Evolutionary conservation across 2,888 invertebrate genomes (phyloP).

Genomic region (Phasia obesa): DNA sequence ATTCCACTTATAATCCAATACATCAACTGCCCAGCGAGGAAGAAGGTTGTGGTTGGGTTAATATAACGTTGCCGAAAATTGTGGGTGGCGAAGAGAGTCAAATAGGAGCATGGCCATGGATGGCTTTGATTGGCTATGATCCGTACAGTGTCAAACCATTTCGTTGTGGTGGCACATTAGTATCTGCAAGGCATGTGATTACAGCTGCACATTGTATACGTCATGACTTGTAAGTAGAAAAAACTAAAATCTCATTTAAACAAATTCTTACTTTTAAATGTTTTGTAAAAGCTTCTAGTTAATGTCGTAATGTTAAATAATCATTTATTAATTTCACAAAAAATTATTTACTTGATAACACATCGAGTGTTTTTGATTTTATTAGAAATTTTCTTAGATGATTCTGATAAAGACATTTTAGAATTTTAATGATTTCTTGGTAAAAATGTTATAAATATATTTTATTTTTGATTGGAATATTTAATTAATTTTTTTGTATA

Average conservation of each 20-base stretch:
- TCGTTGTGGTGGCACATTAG: slow-evolving; percentile 82
- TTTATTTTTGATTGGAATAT: slow-evolving; percentile 19
- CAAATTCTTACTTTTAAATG: not conserved
- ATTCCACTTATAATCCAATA: slow-evolving; percentile 18
- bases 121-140: slow-evolving; percentile 87
- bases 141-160: slow-evolving; percentile 77
- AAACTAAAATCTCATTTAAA: not conserved
- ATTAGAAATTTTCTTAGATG: not conserved
- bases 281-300: not conserved
- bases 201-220: slow-evolving; percentile 83
- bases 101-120: slow-evolving; percentile 90
- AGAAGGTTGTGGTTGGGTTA: slow-evolving; percentile 85
- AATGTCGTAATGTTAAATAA: no score
- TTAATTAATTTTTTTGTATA: slow-evolving; percentile 5
- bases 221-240: slow-evolving; percentile 75
- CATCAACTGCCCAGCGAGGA: slow-evolving; percentile 76
- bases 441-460: not conserved
- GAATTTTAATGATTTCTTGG: slow-evolving; percentile 36
- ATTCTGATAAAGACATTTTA: not conserved
- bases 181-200: slow-evolving; percentile 84
- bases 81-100: slow-evolving; percentile 88
- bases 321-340: no score
- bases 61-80: slow-evolving; percentile 84
- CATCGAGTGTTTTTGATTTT: not conserved
- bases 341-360: no score